Percentiles rank a stretch among this genome's conserved stretches.
phyloP scores from a whole-genome alignment of 2,113 vertebrate genomes.

The Eublepharis macularius region DNA sequence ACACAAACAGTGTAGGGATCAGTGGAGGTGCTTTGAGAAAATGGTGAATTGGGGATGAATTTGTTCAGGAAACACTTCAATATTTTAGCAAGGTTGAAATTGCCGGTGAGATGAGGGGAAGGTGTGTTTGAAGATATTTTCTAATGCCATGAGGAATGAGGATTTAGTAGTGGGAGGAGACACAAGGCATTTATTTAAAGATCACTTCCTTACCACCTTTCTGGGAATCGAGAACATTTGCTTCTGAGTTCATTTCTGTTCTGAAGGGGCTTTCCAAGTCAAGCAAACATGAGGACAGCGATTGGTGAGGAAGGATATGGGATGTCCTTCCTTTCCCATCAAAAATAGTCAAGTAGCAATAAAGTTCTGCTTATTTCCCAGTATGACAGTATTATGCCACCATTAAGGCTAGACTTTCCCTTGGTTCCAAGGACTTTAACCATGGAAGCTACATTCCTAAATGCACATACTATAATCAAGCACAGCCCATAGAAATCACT shows the following conservation, averaged over 20 bases:
- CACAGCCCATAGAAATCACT: neutral
- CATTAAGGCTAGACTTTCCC: neutral
- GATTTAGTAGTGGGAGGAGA: no score
- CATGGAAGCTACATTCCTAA: neutral
- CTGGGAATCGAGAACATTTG: constrained; percentile 8
- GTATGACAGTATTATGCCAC: neutral
- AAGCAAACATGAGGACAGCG: neutral
- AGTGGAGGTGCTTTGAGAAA: no score
- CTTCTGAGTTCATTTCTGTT: neutral
- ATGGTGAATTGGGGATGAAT: no score
- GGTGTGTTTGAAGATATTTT: no score
- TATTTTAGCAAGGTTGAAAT: no score
- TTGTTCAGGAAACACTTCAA: no score
- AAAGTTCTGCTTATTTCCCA: neutral
- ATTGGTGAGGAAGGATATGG: neutral
- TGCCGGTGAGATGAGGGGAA: no score
- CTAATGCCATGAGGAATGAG: no score
- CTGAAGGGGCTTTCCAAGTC: constrained; percentile 2
- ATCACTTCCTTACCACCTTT: neutral
- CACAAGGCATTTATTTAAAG: no score
- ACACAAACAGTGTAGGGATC: no score
- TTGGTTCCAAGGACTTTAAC: neutral
- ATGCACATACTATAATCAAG: neutral
- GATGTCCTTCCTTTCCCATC: neutral
- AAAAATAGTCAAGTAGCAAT: neutral